A percentile compares a stretch with the other conserved stretches of the same genome.
phyloP scores from a whole-genome alignment of 1,140 invertebrate genomes.

The Saccostrea cuccullata region DNA sequence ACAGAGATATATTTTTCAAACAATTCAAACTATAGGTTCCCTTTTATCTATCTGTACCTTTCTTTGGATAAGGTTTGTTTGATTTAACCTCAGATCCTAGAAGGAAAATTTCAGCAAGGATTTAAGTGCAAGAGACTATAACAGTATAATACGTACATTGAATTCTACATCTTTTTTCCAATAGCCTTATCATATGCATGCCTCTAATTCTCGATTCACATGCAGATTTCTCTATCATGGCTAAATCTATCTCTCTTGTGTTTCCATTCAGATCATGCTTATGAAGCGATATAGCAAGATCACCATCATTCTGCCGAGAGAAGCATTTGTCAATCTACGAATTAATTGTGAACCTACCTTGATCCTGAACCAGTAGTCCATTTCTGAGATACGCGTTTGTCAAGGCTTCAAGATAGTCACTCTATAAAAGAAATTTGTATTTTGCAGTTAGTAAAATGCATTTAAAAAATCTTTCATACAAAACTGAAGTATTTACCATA shows the following conservation, averaged over 20 bases:
- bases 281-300: background rate
- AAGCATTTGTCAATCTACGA: background rate
- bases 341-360: conserved; percentile 53
- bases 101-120: background rate
- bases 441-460: background rate
- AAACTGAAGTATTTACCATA: background rate
- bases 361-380: conserved; percentile 68
- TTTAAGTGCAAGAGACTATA: background rate
- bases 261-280: background rate
- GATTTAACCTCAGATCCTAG: background rate
- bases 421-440: conserved; percentile 57
- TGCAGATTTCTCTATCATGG: background rate
- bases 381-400: conserved; percentile 71
- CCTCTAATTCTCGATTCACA: background rate
- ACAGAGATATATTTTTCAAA: background rate
- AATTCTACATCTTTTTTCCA: background rate
- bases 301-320: background rate
- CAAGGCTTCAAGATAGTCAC: conserved; percentile 73
- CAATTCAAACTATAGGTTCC: background rate
- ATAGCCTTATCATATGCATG: background rate
- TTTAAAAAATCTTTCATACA: background rate
- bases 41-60: background rate
- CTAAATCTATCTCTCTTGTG: background rate
- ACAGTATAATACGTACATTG: background rate
- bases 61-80: conserved; percentile 28